Base-by-base conservation (phyloP, 2,888 invertebrate genomes). In the Hemicrepidius hirtus region DNA sequence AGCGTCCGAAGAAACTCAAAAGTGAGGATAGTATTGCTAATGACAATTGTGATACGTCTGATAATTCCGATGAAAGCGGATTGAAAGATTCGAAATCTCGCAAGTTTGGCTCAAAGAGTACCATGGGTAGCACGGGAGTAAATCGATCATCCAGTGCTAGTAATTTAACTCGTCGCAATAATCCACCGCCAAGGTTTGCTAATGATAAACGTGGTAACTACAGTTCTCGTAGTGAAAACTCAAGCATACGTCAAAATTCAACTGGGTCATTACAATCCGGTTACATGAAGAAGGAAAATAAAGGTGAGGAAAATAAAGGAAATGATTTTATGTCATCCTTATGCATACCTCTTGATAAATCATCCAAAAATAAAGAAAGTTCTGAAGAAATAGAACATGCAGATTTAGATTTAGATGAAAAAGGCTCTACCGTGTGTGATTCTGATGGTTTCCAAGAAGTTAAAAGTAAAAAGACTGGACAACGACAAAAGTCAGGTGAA, bases 391-490 rank as follows among this genome's bases (percentile, higher is more conserved):
- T 77, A 9, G 87, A 87, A 40, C 62, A 66, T 2, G 60, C 50
- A 7, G 81, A 80, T 77, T 78, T 64, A 75, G 82, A 82, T 4
- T 75, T 78, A 7, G 82, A 83, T 16, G 90, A 89, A 35, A 84
- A 83, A 70, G 74, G 68, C 37, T 77, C 81, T 0, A 64, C 74
- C 1, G 89, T 88, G 74, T 85, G 87, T 20, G 89, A 92, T 69
- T 90, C 92, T 65, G 92, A 92, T 81, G 94, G 94, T 59, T 95
- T 96, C 86, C 94, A 95, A 86, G 95, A 96, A 85, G 96, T 95
- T 6, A 91, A 94, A 71, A 94, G 93, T 67, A 94, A 94, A 85
- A 95, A 94, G 83, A 91, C 90, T 0, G 93, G 93, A 80, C 93
- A 92, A 64, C 84, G 88, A 0, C 88, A 85, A 80, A 82, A 86